Conservation (phyloP, 2,888 invertebrate genomes). For the Aphrophora alni region DNA sequence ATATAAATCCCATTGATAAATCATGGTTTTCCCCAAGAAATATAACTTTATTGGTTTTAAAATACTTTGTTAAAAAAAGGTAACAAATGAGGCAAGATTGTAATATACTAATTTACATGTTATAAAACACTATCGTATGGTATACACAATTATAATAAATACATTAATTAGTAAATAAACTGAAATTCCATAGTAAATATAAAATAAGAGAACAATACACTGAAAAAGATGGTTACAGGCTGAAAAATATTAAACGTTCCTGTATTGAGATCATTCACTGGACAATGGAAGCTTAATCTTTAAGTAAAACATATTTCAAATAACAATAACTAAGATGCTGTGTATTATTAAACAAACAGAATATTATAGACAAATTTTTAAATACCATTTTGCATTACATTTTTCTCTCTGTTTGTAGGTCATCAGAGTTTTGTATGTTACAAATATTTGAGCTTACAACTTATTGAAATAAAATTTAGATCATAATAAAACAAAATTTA, state of each 20-base stretch:
- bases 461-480: too few species aligned
- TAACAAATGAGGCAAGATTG: constrained; percentile 1
- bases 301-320: constrained; percentile 9
- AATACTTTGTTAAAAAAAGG: not conserved
- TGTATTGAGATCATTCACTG: not conserved
- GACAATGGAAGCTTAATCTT: not conserved
- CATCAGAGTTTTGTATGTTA: too few species aligned
- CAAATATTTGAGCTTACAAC: too few species aligned
- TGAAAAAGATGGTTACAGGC: not conserved
- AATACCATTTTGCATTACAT: too few species aligned
- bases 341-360: not conserved
- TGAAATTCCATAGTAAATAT: not conserved
- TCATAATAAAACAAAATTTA: too few species aligned
- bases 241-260: not conserved
- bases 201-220: not conserved
- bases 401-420: too few species aligned
- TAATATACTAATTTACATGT: not conserved
- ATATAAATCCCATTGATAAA: not conserved
- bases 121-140: not conserved
- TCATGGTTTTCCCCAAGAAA: not conserved
- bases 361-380: too few species aligned
- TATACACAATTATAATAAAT: not conserved
- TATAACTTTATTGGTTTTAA: not conserved
- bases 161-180: not conserved
- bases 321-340: not conserved